Evolutionary conservation across 2,888 invertebrate species (phyloP).

Genomic region (Exocentrus adspersus): DNA sequence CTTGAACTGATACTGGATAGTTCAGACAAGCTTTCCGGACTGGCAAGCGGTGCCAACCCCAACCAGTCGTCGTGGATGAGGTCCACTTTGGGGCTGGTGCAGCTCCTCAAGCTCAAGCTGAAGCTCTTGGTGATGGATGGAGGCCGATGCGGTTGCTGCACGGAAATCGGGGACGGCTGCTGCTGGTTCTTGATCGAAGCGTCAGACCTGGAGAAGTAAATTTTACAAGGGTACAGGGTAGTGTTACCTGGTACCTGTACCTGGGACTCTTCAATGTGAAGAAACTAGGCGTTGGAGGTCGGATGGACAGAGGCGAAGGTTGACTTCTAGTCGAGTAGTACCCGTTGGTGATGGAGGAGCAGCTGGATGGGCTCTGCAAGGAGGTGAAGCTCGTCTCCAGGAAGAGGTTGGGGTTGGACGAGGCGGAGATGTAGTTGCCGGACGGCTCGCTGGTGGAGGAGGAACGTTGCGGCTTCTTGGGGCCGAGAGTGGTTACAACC

Average conservation of each 20-base stretch:
- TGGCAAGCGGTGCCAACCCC: constrained; percentile 80
- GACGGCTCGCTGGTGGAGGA: constrained; percentile 58
- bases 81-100: constrained; percentile 61
- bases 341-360: constrained; percentile 60
- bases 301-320: constrained; percentile 52
- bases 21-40: constrained; percentile 84
- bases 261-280: constrained; percentile 14
- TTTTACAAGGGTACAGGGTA: not conserved
- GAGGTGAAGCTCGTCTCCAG: constrained; percentile 83
- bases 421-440: constrained; percentile 47
- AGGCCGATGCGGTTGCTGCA: constrained; percentile 29
- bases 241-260: not conserved
- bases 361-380: constrained; percentile 66
- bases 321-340: constrained; percentile 58
- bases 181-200: constrained; percentile 51
- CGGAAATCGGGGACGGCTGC: constrained; percentile 51
- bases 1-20: constrained; percentile 81
- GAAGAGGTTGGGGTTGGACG: constrained; percentile 67
- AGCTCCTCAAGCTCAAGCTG: constrained; percentile 50
- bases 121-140: constrained; percentile 46
- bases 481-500: constrained; percentile 83
- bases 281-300: constrained; percentile 22
- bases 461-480: constrained; percentile 78
- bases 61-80: constrained; percentile 73
- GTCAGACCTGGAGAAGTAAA: constrained; percentile 1